These are phyloP conservation scores for Drosophila virilis DNA, from an alignment of 1,140 invertebrate species.

Conservation along the genomic window DNA sequence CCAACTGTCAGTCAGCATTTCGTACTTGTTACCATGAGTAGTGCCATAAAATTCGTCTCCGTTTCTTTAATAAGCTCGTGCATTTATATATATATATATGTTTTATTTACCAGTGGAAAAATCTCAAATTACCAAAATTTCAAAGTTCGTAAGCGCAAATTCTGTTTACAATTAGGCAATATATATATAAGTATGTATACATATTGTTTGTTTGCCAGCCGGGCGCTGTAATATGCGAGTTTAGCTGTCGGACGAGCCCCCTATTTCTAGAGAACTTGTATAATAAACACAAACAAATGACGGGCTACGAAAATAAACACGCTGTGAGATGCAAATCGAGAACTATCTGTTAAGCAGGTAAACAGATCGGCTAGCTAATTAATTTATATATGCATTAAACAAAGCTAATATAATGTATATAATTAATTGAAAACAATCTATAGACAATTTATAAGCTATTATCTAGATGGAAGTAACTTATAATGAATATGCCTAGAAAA, in stretches of 20 bases:
- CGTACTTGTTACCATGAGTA: constrained; percentile 19
- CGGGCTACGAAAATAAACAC: neutral
- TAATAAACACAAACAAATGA: constrained; percentile 16
- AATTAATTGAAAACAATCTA: too few relatives aligned
- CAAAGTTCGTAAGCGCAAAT: constrained; percentile 4
- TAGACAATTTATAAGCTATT: too few relatives aligned
- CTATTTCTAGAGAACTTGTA: constrained; percentile 5
- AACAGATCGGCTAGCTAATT: neutral
- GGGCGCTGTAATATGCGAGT: constrained; percentile 1
- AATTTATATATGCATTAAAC: neutral
- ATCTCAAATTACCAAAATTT: constrained; percentile 12
- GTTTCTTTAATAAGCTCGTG: neutral
- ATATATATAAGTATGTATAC: constrained; percentile 1
- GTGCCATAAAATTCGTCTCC: constrained; percentile 4
- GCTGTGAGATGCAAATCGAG: neutral
- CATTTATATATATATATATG: neutral
- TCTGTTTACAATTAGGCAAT: constrained; percentile 1
- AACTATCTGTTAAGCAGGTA: neutral
- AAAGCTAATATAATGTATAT: neutral
- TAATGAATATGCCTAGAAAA: too few relatives aligned
- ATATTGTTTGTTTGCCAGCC: neutral
- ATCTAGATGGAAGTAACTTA: too few relatives aligned
- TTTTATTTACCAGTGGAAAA: constrained; percentile 17
- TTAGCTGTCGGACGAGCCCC: constrained; percentile 34
- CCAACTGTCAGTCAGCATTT: neutral